Percentiles rank a stretch among this genome's conserved stretches.
Evolutionary conservation across 2,888 invertebrate species (phyloP).

Genomic region (Caenorhabditis imperialis): DNA sequence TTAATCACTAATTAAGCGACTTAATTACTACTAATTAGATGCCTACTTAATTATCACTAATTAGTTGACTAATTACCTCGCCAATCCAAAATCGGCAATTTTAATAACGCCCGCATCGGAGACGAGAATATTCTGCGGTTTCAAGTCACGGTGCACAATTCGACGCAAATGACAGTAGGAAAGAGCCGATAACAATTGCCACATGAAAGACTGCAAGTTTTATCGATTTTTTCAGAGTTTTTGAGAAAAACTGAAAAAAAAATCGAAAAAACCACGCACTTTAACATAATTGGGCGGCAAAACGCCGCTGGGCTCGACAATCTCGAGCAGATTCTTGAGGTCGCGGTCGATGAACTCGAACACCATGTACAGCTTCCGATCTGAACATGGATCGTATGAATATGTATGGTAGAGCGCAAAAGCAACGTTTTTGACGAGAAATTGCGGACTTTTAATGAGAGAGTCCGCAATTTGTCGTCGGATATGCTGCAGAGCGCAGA

Average conservation of each 20-base stretch:
- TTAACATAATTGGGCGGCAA: constrained; percentile 69
- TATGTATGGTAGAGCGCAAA: no score
- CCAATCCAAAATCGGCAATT: constrained; percentile 97
- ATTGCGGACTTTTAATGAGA: no score
- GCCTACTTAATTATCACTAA: no score
- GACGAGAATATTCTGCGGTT: constrained; percentile 94
- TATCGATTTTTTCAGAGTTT: no score
- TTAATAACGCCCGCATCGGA: constrained; percentile 90
- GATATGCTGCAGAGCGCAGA: no score
- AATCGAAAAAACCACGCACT: no score
- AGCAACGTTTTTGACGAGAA: no score
- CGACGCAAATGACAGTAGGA: constrained; percentile 73
- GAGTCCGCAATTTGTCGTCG: no score
- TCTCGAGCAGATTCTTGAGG: constrained; percentile 70
- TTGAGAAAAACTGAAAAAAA: no score
- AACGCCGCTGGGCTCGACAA: constrained; percentile 44
- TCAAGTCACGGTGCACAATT: constrained; percentile 72
- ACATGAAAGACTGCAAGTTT: constrained; percentile 70
- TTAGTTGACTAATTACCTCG: constrained; percentile 83
- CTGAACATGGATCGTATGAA: constrained; percentile 25
- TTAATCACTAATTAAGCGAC: no score
- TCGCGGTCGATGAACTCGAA: constrained; percentile 77
- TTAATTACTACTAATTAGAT: no score
- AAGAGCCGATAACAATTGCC: constrained; percentile 74
- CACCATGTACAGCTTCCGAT: constrained; percentile 66